A percentile compares a stretch with the other conserved stretches of the same genome.
These are phyloP conservation scores for Eumaeus atala DNA, from an alignment of 1,140 invertebrate species.

Conservation along the genomic window DNA sequence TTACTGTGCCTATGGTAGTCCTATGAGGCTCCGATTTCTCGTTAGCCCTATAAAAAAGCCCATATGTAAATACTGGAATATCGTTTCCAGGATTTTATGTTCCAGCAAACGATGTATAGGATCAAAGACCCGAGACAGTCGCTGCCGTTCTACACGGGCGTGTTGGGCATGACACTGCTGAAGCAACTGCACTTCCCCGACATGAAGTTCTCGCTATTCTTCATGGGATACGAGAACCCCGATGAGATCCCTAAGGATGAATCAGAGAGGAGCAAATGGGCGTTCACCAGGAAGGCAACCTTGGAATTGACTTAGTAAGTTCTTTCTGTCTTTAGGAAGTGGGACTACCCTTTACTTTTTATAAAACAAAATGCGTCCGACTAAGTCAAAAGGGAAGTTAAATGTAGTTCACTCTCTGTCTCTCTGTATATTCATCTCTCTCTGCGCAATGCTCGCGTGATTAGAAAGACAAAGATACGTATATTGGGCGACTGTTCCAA, in stretches of 20 bases:
- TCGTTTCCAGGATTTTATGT: conserved; percentile 85
- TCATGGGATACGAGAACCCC: conserved; percentile 92
- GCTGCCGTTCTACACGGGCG: conserved; percentile 91
- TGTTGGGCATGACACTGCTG: conserved; percentile 92
- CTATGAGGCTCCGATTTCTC: no score
- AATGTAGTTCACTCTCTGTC: no score
- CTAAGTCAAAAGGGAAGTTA: no score
- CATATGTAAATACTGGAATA: conserved; percentile 2
- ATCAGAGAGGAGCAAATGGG: conserved; percentile 82
- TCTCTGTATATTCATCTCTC: no score
- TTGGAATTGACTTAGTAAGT: conserved; percentile 94
- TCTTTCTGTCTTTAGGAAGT: no score
- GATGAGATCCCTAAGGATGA: conserved; percentile 83
- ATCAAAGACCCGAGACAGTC: conserved; percentile 93
- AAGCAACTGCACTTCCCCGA: conserved; percentile 92
- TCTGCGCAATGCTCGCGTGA: no score
- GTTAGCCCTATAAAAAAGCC: no score
- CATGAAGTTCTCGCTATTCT: conserved; percentile 94
- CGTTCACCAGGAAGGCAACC: conserved; percentile 88
- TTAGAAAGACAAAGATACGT: no score
- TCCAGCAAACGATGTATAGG: conserved; percentile 97
- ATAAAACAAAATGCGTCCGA: no score
- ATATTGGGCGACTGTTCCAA: no score
- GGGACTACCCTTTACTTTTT: no score
- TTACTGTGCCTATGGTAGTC: no score